Evolutionary conservation across 2,113 vertebrate genomes (phyloP).

Genomic region (Embiotoca jacksoni): DNA sequence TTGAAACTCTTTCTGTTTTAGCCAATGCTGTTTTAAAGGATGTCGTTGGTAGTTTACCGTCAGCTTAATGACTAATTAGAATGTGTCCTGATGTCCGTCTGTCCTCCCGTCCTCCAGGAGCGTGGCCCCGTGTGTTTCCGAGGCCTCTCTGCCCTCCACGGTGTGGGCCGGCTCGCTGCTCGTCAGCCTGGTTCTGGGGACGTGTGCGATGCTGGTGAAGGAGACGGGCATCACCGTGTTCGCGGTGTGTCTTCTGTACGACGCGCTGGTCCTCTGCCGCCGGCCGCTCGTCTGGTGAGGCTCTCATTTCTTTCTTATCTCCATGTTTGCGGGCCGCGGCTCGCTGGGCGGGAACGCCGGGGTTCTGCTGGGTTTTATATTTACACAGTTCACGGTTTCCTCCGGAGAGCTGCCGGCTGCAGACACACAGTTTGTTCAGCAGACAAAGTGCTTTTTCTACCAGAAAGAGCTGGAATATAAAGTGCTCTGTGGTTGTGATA

Average conservation of each 20-base stretch:
- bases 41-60: too few relatives aligned
- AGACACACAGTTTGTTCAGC: not conserved
- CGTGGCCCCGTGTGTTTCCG: conserved; percentile 81
- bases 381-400: not conserved
- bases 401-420: not conserved
- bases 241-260: conserved; percentile 94
- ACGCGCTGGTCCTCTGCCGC: conserved; percentile 90
- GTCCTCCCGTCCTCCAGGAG: conserved; percentile 85
- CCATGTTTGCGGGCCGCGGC: conserved; percentile 1
- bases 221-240: conserved; percentile 97
- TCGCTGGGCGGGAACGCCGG: not conserved
- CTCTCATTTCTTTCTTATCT: not conserved
- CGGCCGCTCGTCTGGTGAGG: conserved; percentile 84
- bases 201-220: conserved; percentile 97
- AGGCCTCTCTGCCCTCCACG: conserved; percentile 85
- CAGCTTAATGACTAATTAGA: too few relatives aligned
- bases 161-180: conserved; percentile 86
- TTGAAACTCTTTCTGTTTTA: too few relatives aligned
- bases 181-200: conserved; percentile 91
- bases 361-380: conserved; percentile 1
- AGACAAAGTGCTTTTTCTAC: not conserved
- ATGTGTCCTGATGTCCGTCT: not conserved
- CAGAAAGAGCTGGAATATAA: not conserved
- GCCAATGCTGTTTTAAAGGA: too few relatives aligned
- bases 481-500: too few relatives aligned